phyloP scores from a whole-genome alignment of 2,888 invertebrate species.

The Dyspetes luteomarginatus region DNA sequence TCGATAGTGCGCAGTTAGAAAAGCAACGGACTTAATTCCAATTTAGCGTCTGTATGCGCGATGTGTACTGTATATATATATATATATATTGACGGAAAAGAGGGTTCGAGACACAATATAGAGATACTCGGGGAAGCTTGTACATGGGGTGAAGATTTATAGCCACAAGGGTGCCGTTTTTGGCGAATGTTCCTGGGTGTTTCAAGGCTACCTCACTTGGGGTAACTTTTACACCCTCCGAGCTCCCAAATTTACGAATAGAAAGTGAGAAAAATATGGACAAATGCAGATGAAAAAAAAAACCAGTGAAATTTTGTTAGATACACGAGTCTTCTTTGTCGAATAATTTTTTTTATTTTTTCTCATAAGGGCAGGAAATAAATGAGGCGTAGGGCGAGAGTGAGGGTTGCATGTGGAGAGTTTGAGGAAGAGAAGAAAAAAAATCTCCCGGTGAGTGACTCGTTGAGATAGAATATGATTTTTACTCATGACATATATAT shows the following conservation, averaged over 20 bases:
- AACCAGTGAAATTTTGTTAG: conserved; percentile 41
- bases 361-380: neutral
- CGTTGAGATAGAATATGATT: conserved; percentile 32
- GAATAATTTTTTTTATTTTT: conserved; percentile 16
- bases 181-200: neutral
- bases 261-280: neutral
- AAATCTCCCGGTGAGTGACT: no score
- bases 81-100: neutral
- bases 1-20: no score
- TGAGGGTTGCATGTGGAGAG: conserved; percentile 13
- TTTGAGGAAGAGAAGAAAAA: conserved; percentile 16
- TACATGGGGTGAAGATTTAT: conserved; percentile 49
- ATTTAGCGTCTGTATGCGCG: no score
- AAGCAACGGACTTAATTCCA: no score
- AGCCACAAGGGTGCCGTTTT: conserved; percentile 22
- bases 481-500: conserved; percentile 9
- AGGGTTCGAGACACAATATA: neutral
- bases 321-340: conserved; percentile 27
- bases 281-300: neutral
- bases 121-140: conserved; percentile 3
- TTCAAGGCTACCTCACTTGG: neutral
- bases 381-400: neutral
- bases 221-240: neutral
- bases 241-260: neutral
- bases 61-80: no score